phyloP scores from a whole-genome alignment of 2,888 invertebrate species.

The Mesorhabditis belari region DNA sequence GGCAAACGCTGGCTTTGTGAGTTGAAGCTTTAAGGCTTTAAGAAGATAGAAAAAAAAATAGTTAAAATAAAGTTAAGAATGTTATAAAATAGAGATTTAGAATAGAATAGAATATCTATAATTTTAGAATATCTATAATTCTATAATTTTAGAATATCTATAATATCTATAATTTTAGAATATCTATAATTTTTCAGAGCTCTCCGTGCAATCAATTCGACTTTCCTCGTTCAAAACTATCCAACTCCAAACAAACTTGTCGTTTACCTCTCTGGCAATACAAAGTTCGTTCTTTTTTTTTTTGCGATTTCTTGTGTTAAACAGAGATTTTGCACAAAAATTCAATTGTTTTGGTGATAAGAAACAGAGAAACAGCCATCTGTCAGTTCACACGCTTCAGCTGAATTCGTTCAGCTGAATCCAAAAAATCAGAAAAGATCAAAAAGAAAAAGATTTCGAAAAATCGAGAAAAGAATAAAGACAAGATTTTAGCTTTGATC shows the following conservation, averaged over 20 bases:
- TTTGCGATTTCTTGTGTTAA: not conserved
- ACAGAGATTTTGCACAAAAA: too few relatives aligned
- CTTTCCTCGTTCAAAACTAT: constrained; percentile 13
- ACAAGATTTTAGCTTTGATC: constrained; percentile 8
- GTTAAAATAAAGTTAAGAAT: too few relatives aligned
- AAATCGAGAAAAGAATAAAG: too few relatives aligned
- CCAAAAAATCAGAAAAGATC: too few relatives aligned
- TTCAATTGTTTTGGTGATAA: too few relatives aligned
- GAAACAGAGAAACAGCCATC: too few relatives aligned
- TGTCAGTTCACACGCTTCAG: too few relatives aligned
- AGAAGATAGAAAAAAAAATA: too few relatives aligned
- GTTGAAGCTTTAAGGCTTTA: too few relatives aligned
- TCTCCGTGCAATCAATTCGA: constrained; percentile 17
- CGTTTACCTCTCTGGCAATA: constrained; percentile 28
- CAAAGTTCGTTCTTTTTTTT: constrained; percentile 9
- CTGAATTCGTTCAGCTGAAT: too few relatives aligned
- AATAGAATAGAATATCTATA: not conserved
- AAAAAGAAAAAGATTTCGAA: too few relatives aligned
- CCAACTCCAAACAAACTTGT: constrained; percentile 15
- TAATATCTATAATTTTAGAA: not conserved
- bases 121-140: not conserved
- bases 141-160: not conserved
- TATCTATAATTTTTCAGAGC: not conserved
- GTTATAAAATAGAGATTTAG: not conserved
- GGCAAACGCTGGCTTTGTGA: constrained; percentile 23